Conservation (phyloP, 2,113 vertebrate genomes). For the Columba livia region DNA sequence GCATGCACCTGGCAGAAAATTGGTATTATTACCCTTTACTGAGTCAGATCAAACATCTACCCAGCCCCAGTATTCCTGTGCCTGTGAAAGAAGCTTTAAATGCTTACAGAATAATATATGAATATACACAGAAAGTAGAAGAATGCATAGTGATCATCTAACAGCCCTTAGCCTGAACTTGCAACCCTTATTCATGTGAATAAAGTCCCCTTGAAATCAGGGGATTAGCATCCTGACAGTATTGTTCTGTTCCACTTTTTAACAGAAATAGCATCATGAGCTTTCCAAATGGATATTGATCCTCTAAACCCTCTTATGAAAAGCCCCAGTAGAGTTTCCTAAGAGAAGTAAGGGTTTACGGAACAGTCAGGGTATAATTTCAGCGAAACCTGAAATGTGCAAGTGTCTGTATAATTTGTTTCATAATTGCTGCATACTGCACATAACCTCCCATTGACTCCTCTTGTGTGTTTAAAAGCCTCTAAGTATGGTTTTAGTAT, state of each 20-base stretch:
- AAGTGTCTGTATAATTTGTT: slow-evolving; percentile 31
- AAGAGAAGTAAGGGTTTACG: slow-evolving; percentile 6
- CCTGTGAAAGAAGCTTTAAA: background rate
- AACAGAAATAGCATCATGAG: slow-evolving; percentile 44
- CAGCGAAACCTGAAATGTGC: slow-evolving; percentile 43
- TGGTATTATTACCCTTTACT: background rate
- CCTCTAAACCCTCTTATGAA: slow-evolving; percentile 42
- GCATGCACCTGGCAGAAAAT: background rate
- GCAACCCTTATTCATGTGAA: background rate
- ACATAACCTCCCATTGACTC: slow-evolving; percentile 21
- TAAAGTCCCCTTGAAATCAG: slow-evolving; percentile 41
- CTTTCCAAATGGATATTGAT: slow-evolving; percentile 53
- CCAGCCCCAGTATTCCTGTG: background rate
- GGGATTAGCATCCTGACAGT: background rate
- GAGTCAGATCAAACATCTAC: background rate
- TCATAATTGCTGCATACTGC: slow-evolving; percentile 6
- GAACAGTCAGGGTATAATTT: slow-evolving; percentile 38
- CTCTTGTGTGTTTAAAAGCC: slow-evolving; percentile 11
- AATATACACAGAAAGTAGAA: background rate
- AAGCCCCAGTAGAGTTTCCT: slow-evolving; percentile 24
- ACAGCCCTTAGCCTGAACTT: background rate
- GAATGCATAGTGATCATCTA: background rate
- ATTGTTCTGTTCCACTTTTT: slow-evolving; percentile 55
- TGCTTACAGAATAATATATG: background rate
- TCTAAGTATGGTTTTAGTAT: background rate